phyloP scores from a whole-genome alignment of 2,797 vertebrate species.

The Sarcoramphus papa region DNA sequence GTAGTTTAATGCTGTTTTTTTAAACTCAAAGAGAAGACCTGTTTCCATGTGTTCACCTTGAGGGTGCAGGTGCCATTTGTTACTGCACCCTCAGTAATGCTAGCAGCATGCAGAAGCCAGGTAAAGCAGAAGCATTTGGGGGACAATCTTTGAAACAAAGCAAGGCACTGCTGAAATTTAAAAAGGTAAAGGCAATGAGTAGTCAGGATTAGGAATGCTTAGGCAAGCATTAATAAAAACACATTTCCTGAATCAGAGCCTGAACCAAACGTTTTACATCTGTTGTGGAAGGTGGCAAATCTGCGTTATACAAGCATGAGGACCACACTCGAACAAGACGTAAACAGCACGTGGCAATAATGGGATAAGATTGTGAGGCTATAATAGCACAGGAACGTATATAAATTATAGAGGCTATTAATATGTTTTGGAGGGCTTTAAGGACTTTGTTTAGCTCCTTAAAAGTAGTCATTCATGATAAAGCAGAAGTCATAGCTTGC shows the following conservation, averaged over 20 bases:
- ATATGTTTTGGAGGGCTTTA: too few species aligned
- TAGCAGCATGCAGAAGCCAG: neutral
- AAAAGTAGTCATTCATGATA: too few species aligned
- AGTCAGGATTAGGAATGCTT: neutral
- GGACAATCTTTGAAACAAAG: neutral
- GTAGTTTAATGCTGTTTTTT: neutral
- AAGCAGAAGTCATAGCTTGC: too few species aligned
- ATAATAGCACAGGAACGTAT: too few species aligned
- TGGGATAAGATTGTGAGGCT: too few species aligned
- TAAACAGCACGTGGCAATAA: too few species aligned
- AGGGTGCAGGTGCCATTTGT: neutral
- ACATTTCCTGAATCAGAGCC: neutral
- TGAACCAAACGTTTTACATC: neutral
- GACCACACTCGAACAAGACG: too few species aligned
- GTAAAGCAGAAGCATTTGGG: neutral
- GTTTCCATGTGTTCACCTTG: neutral
- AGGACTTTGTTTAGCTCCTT: too few species aligned
- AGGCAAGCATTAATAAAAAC: neutral
- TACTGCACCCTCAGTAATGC: neutral
- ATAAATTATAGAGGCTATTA: too few species aligned
- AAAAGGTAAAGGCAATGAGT: neutral
- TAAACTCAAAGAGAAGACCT: neutral
- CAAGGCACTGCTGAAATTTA: neutral
- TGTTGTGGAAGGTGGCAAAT: too few species aligned
- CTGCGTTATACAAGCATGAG: too few species aligned